Base-by-base conservation (phyloP, 30 jellyfish, hydroid and myxozoan species). In the Nemopilema nomurai region DNA sequence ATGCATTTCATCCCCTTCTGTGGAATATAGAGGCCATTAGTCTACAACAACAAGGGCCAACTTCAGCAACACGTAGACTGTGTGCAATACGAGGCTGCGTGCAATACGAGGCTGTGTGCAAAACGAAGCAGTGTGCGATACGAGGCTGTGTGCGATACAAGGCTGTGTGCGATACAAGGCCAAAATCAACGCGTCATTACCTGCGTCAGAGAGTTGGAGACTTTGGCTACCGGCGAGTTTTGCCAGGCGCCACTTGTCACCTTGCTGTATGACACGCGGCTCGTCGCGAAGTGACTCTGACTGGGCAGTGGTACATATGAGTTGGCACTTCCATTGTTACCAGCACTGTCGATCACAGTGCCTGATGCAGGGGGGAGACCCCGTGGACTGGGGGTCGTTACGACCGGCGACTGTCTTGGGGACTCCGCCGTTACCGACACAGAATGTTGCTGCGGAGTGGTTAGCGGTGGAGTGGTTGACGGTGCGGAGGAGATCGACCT, bases 211-310 rank as follows among this genome's bases (percentile, higher is more conserved):
- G 29, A 6, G 41, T 29, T 69, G 0, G 49, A 13, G 19, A 9
- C 74, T 66, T 72, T 75, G 25, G 17, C 50, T 27, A 9, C 77
- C 63, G 41, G 84, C n/a, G 96, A 62, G 65, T 22, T 70, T 51
- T 87, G 90, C 96, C 96, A 87, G 51, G 89, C 96, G 1, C 96
- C 96, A 49, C 96, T 87, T 26, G 96, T 79, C 24, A 90, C 92
- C 32, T 90, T 90, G 72, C 97, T 91, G 85, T 85, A 91, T 18
- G 97, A 77, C 16, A 79, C 89, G 17, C 96, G 83, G 78, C 63
- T 57, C 72, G 86, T 70, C 25, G 85, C 18, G 57, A 41, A 66
- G 28, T 53, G 82, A 29, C 64, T 16, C 32, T 77, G 89, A 16
- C 50, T 53, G 30, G 86, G 89, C 19, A 21, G 80, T 25, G 85